phyloP scores from a whole-genome alignment of 1,140 invertebrate species.

The Heliconius melpomene region DNA sequence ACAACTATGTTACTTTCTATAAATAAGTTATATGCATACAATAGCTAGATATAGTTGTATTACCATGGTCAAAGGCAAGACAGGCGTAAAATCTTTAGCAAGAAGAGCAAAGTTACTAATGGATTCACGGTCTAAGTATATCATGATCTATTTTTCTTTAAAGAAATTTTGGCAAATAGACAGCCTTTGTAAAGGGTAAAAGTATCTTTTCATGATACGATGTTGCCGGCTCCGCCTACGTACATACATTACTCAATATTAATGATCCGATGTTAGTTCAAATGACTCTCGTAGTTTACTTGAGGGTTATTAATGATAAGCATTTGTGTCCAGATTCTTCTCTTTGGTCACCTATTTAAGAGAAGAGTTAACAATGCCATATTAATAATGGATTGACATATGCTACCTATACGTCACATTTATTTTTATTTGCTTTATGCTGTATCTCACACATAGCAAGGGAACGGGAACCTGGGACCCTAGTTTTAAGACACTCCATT shows the following conservation, averaged over 20 bases:
- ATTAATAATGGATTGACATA: conserved; percentile 26
- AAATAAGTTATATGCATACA: background rate
- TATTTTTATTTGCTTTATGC: background rate
- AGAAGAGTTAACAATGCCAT: conserved; percentile 36
- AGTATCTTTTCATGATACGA: conserved; percentile 69
- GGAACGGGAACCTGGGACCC: too few relatives aligned
- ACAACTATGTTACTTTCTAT: too few relatives aligned
- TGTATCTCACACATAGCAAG: background rate
- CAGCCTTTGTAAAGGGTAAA: conserved; percentile 73
- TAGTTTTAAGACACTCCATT: too few relatives aligned
- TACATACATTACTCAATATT: conserved; percentile 74
- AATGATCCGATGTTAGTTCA: conserved; percentile 79
- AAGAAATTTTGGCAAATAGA: conserved; percentile 64
- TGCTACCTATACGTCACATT: background rate
- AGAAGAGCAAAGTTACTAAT: background rate
- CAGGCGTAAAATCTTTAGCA: conserved; percentile 28
- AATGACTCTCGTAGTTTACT: conserved; percentile 67
- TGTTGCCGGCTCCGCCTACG: conserved; percentile 66
- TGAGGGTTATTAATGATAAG: conserved; percentile 73
- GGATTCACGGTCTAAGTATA: background rate
- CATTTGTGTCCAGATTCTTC: conserved; percentile 65
- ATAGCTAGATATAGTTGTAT: conserved; percentile 5
- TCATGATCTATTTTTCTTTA: conserved; percentile 39
- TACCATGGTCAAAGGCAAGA: conserved; percentile 11
- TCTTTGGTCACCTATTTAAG: conserved; percentile 52